Base-by-base conservation (phyloP, 2,797 vertebrate genomes). In the Leuciscus waleckii region DNA sequence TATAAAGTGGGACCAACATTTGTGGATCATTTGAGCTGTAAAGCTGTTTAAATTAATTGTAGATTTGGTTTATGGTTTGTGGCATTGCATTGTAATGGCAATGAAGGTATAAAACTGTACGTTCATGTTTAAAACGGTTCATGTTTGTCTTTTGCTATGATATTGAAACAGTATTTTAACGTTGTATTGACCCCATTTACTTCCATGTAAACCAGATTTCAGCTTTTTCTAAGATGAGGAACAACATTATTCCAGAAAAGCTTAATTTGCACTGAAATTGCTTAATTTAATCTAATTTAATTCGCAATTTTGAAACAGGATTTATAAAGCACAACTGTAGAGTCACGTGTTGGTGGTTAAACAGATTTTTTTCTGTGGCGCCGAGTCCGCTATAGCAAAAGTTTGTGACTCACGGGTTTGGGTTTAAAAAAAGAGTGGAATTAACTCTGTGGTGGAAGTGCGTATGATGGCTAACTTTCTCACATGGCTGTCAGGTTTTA, bases 401-500 rank as follows among this genome's bases (percentile, higher is more conserved):
- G 58, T 26, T 61, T 76, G 73, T 78, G 82, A 58, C 74, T 69
- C 35, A 35, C 2, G 26, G 56, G 32, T 84, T 77, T 84, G 7
- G 63, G 74, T 68, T 77, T 41, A n/a, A 23, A 67, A 43, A 49
- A 65, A 49, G 65, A 77, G 51, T 49, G 73, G 35, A 58, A 78
- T 58, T 67, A 78, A 86, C 46, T 70, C 23, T 63, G 79, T 69
- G 51, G 49, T 82, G 35, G 56, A 68, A 78, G 68, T 41, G 75
- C 49, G 67, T 61, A 70, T 70, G 51, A 70, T 70, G 46, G 73
- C 73, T 68, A 77, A 67, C 46, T 69, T 49, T 78, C 63, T 78
- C 74, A 29, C 43, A 54, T 54, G 82, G 82, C 46, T 76, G 71
- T 75, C 61, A 78, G 74, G 82, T 84, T 84, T 82, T 77, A 78